phyloP scores from a whole-genome alignment of 2,888 invertebrate species.

The Lepidocyrtinus sp. region DNA sequence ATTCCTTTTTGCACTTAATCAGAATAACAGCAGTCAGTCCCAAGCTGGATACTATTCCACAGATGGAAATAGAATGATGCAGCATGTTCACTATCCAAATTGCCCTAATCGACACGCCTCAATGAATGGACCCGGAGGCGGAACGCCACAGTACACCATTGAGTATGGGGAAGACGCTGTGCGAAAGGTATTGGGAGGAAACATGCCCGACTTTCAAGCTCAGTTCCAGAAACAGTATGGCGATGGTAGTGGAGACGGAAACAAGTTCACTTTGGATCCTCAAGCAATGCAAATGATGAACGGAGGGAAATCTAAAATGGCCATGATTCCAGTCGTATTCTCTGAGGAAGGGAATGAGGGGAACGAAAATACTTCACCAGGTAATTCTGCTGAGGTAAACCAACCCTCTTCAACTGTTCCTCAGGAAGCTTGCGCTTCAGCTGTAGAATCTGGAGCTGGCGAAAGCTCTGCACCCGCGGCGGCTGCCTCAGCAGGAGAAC shows the following conservation, averaged over 20 bases:
- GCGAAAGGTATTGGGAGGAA: constrained; percentile 48
- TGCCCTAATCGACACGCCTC: constrained; percentile 39
- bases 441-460: not conserved
- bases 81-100: constrained; percentile 53
- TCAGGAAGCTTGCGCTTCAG: not conserved
- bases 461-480: too few relatives aligned
- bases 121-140: constrained; percentile 7
- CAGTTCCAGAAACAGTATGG: constrained; percentile 43
- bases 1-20: too few relatives aligned
- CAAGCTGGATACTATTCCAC: constrained; percentile 14
- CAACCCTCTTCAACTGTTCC: not conserved
- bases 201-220: constrained; percentile 43
- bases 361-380: not conserved
- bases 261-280: not conserved
- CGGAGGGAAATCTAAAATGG: constrained; percentile 33
- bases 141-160: constrained; percentile 35
- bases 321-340: constrained; percentile 42
- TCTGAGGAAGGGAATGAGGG: constrained; percentile 23
- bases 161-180: constrained; percentile 59
- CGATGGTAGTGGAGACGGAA: constrained; percentile 20
- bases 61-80: constrained; percentile 34
- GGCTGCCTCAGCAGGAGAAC: too few relatives aligned
- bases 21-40: not conserved
- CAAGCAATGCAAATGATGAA: constrained; percentile 28
- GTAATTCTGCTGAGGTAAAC: not conserved